Base-by-base conservation (phyloP, 2,113 vertebrate species). In the Recurvirostra avosetta region DNA sequence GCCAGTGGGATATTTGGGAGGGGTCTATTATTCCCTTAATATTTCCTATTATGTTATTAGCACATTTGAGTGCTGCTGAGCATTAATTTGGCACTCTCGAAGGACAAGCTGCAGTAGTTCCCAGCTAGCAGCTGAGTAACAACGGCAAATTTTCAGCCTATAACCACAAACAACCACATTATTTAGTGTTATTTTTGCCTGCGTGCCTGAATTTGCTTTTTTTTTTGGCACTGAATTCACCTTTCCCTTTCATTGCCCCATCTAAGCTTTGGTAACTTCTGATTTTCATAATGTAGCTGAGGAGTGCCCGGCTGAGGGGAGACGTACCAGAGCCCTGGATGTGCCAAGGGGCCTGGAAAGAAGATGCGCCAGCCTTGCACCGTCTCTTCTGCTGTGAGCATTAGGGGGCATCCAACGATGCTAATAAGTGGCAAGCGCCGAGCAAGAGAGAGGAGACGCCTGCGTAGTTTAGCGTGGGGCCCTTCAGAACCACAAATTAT, bases 381-480 rank as follows among this genome's bases (percentile, higher is more conserved):
- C 84, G 67, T 40, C 92, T 72, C 32, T 0, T 87, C 61, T 2
- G 1, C 47, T 88, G 58, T 12, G 87, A 73, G 96, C 96, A 50
- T 96, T 92, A 95, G 95, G 92, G 93, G 92, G 89, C 95, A 96
- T 91, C 95, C 52, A 66, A 49, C 5, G 68, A 80, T 66, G 79
- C 78, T 23, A 20, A 43, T 15, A 66, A 43, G 47, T 15, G 11
- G 36, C 71, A n/a, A 62, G 20, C 2, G 2, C n/a, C 0, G 9
- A 43, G 58, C 34, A 6, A 27, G 66, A 63, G 75, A 38, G 38
- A 63, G 53, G 61, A 55, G 67, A 3, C 2, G 0, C 9, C 4
- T 27, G 29, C 2, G 1, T 6, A 4, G 30, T 1, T 40, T 7
- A 19, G n/a, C 2, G 1, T 25, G n/a, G 53, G n/a, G 36, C 66